These are phyloP conservation scores for Eupristina koningsbergeri DNA, from an alignment of 1,140 invertebrate genomes.

Conservation along the genomic window DNA sequence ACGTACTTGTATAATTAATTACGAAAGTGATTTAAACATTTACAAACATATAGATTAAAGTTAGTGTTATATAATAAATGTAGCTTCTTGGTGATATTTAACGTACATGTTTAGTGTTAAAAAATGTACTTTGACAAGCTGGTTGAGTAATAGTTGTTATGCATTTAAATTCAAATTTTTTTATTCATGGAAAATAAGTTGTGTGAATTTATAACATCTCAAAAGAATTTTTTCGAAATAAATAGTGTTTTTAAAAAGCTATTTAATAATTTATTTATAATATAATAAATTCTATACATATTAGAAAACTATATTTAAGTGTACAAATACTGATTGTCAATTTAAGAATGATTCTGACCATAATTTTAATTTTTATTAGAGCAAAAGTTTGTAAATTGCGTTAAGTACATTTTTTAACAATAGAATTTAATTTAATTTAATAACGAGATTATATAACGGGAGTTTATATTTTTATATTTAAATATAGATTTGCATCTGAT, in stretches of 20 bases:
- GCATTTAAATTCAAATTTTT: too few species aligned
- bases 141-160: neutral
- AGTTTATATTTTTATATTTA: slow-evolving; percentile 1
- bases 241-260: too few species aligned
- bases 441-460: neutral
- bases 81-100: neutral
- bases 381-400: neutral
- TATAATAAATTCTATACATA: neutral
- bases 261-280: neutral
- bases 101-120: neutral
- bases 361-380: neutral
- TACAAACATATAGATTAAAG: slow-evolving; percentile 14
- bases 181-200: too few species aligned
- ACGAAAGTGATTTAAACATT: neutral
- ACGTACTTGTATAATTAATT: neutral
- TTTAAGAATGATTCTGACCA: neutral
- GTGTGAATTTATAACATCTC: too few species aligned
- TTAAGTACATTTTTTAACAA: slow-evolving; percentile 18
- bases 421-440: neutral
- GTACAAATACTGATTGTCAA: neutral
- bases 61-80: slow-evolving; percentile 1
- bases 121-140: neutral
- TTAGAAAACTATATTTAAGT: neutral
- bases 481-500: slow-evolving; percentile 9
- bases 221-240: too few species aligned